Conservation (phyloP, 2,888 invertebrate genomes). For the Archips xylosteana region DNA sequence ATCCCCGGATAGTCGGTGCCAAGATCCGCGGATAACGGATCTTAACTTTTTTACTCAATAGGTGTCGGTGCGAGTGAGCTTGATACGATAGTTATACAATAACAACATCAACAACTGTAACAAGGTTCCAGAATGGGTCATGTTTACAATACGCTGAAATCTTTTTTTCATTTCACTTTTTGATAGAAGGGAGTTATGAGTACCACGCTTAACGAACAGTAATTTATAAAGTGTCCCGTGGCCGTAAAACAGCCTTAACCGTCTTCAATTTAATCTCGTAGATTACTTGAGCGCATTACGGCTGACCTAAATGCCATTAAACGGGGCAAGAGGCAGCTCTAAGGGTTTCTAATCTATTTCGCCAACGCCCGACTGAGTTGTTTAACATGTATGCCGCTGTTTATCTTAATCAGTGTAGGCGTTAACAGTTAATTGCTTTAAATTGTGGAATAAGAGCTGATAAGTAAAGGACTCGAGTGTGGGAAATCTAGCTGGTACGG, state of each 20-base stretch:
- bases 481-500: no score
- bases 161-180: neutral
- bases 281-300: slow-evolving; percentile 34
- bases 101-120: no score
- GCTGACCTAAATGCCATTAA: slow-evolving; percentile 36
- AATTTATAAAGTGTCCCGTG: slow-evolving; percentile 25
- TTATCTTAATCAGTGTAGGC: slow-evolving; percentile 22
- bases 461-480: no score
- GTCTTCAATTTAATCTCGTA: slow-evolving; percentile 34
- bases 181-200: neutral
- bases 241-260: slow-evolving; percentile 14
- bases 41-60: no score
- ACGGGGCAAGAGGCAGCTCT: slow-evolving; percentile 21
- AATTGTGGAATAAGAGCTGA: neutral
- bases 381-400: slow-evolving; percentile 7
- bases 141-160: neutral
- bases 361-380: slow-evolving; percentile 6
- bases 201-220: slow-evolving; percentile 13
- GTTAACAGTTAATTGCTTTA: slow-evolving; percentile 3
- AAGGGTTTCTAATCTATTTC: slow-evolving; percentile 26
- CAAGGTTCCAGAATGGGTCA: no score
- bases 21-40: no score
- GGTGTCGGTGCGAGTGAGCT: no score
- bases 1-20: no score
- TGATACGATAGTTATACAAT: no score